Base-by-base conservation (phyloP, 37 sponge, comb jelly and placozoan species). In the Chondrosia reniformis region DNA sequence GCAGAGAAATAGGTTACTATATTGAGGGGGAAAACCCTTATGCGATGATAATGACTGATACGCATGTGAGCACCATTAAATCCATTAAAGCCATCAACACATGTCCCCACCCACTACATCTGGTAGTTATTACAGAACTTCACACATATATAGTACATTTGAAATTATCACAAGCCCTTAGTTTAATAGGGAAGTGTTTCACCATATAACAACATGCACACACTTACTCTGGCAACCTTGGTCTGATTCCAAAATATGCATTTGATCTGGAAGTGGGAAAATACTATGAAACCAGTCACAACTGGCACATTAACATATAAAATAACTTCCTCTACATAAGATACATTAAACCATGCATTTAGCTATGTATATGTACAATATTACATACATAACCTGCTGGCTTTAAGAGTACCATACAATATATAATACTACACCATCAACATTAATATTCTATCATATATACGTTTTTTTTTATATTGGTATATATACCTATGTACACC, bases 191-290 rank as follows among this genome's bases (percentile, higher is more conserved):
- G n/a, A n/a, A n/a, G n/a, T n/a, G n/a, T n/a, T n/a, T n/a, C n/a
- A n/a, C n/a, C n/a, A n/a, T n/a, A n/a, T n/a, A n/a, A n/a, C n/a
- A n/a, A n/a, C n/a, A n/a, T n/a, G n/a, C 12, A 55, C 25, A 0
- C 28, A 76, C 78, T 79, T 44, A 90, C 90, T 74, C 10, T 67
- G 90, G 90, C 10, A 90, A n/a, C 38, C 86, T 59, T 34, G 92
- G 84, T 57, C 92, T 75, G 74, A 91, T 81, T 62, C 92, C 92
- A 84, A 86, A 87, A 58, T 91, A 91, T 15, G 87, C 81, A 46
- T 80, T 80, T 0, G 92, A 91, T 55, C 91, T 90, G 59, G 4
- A 80, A 57, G 19, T 10, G 58, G 27, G 58, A 56, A 56, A 28
- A 56, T 28, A 56, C 58, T 28, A 6, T 56, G 58, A 56, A 8